Conservation (phyloP, 2,113 vertebrate genomes). For the Heptranchias perlo region DNA sequence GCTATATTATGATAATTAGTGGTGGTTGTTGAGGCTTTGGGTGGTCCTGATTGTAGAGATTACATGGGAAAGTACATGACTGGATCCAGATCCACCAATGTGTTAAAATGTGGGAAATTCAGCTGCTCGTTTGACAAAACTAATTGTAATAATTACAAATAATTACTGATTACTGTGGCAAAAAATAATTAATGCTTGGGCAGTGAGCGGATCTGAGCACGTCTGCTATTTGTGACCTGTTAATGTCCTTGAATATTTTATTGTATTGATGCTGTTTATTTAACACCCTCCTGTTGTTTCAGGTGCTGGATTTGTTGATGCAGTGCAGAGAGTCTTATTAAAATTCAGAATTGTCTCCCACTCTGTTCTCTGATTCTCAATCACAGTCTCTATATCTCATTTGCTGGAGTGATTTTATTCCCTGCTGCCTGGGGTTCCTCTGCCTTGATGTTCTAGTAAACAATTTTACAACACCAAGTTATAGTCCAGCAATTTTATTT, state of each 20-base stretch:
- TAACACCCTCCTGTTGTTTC: neutral
- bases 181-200: neutral
- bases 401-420: neutral
- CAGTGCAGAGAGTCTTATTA: neutral
- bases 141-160: slow-evolving; percentile 26
- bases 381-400: neutral
- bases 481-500: too few species aligned
- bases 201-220: neutral
- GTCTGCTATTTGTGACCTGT: neutral
- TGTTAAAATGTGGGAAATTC: neutral
- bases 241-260: slow-evolving; percentile 28
- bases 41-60: neutral
- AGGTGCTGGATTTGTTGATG: neutral
- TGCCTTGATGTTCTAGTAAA: too few species aligned
- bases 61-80: neutral
- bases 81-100: neutral
- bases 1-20: too few species aligned
- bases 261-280: neutral
- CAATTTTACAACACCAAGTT: too few species aligned
- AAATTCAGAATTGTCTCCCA: slow-evolving; percentile 1
- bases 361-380: neutral
- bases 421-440: neutral
- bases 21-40: neutral
- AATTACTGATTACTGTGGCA: slow-evolving; percentile 4
- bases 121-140: slow-evolving; percentile 15